These are phyloP conservation scores for Fundulus diaphanus DNA, from an alignment of 2,797 vertebrate species.

Conservation along the genomic window DNA sequence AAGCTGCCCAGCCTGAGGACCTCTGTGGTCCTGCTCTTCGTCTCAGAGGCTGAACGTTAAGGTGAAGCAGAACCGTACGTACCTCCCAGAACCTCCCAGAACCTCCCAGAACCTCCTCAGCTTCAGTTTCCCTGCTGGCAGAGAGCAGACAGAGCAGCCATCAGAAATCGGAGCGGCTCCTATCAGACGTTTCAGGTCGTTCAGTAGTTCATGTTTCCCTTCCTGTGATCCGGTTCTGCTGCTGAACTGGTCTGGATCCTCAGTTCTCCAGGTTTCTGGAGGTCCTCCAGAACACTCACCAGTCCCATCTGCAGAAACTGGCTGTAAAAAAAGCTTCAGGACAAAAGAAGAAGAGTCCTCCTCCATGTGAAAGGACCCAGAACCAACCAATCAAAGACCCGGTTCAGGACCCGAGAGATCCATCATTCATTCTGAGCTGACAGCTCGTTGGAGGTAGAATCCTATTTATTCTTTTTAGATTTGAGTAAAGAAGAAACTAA, in stretches of 20 bases:
- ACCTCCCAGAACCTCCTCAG: neutral
- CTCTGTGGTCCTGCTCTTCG: neutral
- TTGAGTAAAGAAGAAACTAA: too few relatives aligned
- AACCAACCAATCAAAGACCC: neutral
- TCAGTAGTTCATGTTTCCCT: neutral
- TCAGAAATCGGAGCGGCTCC: neutral
- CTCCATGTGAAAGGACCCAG: too few relatives aligned
- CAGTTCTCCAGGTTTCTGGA: neutral
- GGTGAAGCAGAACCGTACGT: neutral
- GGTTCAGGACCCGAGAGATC: neutral
- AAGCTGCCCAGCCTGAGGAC: neutral
- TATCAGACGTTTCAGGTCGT: neutral
- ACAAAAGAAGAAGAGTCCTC: neutral
- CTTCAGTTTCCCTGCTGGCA: conserved; percentile 42
- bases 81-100: neutral
- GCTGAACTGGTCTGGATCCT: neutral
- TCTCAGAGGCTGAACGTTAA: neutral
- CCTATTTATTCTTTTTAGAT: too few relatives aligned
- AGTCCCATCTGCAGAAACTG: neutral
- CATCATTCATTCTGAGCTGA: too few relatives aligned
- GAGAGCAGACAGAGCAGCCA: conserved; percentile 1
- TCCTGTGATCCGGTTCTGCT: neutral
- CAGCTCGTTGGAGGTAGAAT: neutral
- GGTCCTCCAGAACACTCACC: neutral
- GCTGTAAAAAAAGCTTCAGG: neutral